phyloP scores from a whole-genome alignment of 2,113 vertebrate genomes.

The Anser cygnoides region DNA sequence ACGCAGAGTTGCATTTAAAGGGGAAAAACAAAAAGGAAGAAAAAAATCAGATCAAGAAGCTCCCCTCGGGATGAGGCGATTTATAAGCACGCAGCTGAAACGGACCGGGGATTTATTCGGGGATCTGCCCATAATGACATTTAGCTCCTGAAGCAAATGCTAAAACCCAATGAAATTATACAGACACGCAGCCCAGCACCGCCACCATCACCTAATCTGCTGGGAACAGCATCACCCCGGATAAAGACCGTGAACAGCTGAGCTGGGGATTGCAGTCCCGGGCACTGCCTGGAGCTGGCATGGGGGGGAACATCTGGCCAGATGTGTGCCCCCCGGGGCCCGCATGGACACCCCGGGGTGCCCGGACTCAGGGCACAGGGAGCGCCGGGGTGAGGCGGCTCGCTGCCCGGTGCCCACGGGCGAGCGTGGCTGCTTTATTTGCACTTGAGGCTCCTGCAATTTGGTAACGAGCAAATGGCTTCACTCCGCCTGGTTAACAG shows the following conservation, averaged over 20 bases:
- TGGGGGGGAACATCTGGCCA: neutral
- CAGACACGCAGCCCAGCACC: neutral
- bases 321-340: neutral
- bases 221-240: neutral
- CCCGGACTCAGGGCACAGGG: neutral
- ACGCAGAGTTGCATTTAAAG: rapidly evolving
- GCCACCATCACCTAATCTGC: neutral
- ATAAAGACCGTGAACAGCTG: neutral
- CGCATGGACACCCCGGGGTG: rapidly evolving
- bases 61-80: neutral
- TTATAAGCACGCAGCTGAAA: conserved; percentile 37
- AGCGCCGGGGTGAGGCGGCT: rapidly evolving
- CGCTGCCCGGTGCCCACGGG: rapidly evolving
- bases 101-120: neutral
- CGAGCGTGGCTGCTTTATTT: neutral
- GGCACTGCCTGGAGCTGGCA: rapidly evolving
- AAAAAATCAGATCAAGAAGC: conserved; percentile 13
- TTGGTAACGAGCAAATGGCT: conserved; percentile 52
- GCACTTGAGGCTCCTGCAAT: neutral
- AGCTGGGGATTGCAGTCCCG: neutral
- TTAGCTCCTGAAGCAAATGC: conserved; percentile 43
- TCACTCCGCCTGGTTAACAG: conserved; percentile 61
- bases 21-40: too few species aligned
- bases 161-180: conserved; percentile 47
- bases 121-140: conserved; percentile 54